Percentiles rank a stretch among this genome's conserved stretches.
Conservation (phyloP, 2,113 vertebrate genomes). For the Rhynchopsitta pachyrhyncha region DNA sequence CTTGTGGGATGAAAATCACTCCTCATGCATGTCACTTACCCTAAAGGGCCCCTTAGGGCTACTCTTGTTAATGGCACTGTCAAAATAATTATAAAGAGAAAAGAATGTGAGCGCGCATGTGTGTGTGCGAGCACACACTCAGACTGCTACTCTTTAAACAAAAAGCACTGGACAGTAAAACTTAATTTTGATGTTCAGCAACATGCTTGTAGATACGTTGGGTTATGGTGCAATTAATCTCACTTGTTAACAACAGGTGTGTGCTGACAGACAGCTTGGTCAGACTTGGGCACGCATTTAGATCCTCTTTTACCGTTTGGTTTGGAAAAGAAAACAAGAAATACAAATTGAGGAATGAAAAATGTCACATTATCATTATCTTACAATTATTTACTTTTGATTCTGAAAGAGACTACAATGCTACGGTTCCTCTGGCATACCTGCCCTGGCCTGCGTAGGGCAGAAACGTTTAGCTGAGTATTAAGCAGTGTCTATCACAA, state of each 20-base stretch:
- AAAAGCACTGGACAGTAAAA: background rate
- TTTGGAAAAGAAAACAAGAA: conserved; percentile 24
- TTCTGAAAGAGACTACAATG: background rate
- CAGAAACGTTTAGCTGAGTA: background rate
- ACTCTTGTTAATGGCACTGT: conserved; percentile 61
- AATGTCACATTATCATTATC: background rate
- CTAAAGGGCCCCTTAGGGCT: conserved; percentile 66
- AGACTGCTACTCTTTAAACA: background rate
- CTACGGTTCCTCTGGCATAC: background rate
- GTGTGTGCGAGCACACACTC: background rate
- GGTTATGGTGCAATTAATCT: conserved; percentile 10
- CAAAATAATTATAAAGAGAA: conserved; percentile 65
- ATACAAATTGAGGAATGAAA: background rate
- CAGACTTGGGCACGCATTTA: background rate
- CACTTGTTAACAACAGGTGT: conserved; percentile 40
- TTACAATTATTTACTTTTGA: background rate
- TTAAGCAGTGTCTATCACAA: background rate
- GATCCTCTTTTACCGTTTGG: background rate
- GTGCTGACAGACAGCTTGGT: conserved; percentile 22
- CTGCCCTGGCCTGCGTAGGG: background rate
- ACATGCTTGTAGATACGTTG: background rate
- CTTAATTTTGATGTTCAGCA: conserved; percentile 1
- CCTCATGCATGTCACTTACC: conserved; percentile 71
- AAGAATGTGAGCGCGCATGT: background rate
- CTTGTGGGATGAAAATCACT: conserved; percentile 55